Evolutionary conservation across 2,113 vertebrate genomes (phyloP).

Genomic region (Bubalus kerabau): DNA sequence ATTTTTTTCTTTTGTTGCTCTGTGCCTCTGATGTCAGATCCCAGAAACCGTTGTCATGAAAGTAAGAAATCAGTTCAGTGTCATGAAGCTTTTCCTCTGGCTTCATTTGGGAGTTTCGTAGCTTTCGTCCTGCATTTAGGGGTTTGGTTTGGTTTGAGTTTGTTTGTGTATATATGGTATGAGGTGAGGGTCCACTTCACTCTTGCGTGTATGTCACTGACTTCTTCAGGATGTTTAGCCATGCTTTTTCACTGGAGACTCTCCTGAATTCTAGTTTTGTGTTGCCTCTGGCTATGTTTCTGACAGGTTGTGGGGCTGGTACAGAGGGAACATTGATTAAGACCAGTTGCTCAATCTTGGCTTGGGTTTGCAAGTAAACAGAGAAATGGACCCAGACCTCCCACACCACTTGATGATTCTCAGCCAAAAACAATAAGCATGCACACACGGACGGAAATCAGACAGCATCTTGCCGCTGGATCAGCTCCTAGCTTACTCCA

Average conservation of each 20-base stretch:
- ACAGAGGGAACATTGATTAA: neutral
- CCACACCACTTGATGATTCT: neutral
- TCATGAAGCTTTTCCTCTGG: neutral
- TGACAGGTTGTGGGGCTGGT: too few species aligned
- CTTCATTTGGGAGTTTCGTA: neutral
- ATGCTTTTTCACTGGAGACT: fast-evolving
- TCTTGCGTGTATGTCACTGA: fast-evolving
- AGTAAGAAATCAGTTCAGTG: neutral
- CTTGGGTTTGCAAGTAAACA: neutral
- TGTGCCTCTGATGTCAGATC: neutral
- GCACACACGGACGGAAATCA: fast-evolving
- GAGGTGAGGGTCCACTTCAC: neutral
- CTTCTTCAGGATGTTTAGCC: fast-evolving
- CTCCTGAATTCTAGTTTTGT: neutral
- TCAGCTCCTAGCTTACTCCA: fast-evolving
- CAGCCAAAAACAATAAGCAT: neutral
- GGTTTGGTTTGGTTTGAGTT: neutral
- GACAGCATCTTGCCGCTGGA: fast-evolving
- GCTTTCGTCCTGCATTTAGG: fast-evolving
- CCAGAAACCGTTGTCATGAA: neutral
- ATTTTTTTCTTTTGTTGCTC: neutral
- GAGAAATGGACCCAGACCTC: neutral
- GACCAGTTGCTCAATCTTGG: neutral
- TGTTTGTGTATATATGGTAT: fast-evolving
- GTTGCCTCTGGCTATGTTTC: neutral